phyloP scores from a whole-genome alignment of 1,140 invertebrate species.

The Psilanteris sp. region DNA sequence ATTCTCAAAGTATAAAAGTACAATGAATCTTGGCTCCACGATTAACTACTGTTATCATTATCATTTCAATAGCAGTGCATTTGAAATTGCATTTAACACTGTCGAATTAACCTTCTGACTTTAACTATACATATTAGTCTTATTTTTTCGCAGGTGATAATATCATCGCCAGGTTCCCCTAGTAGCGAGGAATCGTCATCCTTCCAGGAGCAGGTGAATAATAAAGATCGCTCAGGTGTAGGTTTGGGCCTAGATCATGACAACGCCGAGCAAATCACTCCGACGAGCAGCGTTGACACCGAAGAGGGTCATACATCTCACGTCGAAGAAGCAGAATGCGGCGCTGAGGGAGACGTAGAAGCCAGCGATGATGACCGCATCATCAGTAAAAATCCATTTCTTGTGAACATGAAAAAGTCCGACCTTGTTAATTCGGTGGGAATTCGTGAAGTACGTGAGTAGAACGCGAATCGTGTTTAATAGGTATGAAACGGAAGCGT shows the following conservation, averaged over 20 bases:
- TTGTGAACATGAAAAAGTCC: constrained; percentile 47
- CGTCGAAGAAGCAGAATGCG: constrained; percentile 80
- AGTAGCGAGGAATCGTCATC: constrained; percentile 83
- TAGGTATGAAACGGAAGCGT: constrained; percentile 13
- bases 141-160: constrained; percentile 83
- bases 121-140: too few species aligned
- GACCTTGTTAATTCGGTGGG: constrained; percentile 46
- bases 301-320: constrained; percentile 81
- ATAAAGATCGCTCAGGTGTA: constrained; percentile 66
- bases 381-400: constrained; percentile 63
- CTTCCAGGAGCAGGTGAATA: constrained; percentile 85
- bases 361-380: constrained; percentile 81
- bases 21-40: too few species aligned
- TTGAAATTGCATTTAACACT: too few species aligned
- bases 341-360: constrained; percentile 82
- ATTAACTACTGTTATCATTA: too few species aligned
- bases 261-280: constrained; percentile 80
- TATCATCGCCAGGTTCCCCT: constrained; percentile 87
- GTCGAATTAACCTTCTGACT: too few species aligned
- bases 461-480: constrained; percentile 6
- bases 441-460: constrained; percentile 45
- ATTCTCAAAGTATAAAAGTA: too few species aligned
- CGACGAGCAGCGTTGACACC: constrained; percentile 82
- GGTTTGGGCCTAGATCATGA: constrained; percentile 68
- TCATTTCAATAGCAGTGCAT: too few species aligned